phyloP scores from a whole-genome alignment of 2,797 vertebrate species.

The Sus cebifrons region DNA sequence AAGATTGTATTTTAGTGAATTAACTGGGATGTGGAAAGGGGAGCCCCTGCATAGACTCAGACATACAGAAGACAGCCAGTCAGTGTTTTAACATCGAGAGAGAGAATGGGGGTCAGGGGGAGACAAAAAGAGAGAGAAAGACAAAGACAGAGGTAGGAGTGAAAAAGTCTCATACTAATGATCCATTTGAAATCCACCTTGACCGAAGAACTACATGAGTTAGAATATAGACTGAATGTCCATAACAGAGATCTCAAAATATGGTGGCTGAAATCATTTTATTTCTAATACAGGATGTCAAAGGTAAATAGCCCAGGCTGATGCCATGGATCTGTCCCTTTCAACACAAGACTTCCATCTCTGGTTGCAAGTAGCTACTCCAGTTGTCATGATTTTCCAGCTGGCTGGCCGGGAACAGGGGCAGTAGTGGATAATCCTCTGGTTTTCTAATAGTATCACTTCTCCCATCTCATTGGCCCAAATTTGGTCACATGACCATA shows the following conservation, averaged over 20 bases:
- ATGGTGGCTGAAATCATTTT: neutral
- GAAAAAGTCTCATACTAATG: neutral
- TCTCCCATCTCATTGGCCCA: neutral
- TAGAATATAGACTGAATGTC: neutral
- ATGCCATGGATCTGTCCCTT: neutral
- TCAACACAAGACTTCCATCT: accelerated
- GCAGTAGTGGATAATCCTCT: neutral
- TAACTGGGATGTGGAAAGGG: neutral
- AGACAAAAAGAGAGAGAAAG: neutral
- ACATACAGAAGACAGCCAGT: neutral
- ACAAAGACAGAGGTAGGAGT: neutral
- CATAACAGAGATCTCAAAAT: neutral
- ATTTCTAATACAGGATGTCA: neutral
- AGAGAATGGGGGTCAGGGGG: neutral
- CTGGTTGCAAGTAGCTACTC: neutral
- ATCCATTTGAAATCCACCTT: neutral
- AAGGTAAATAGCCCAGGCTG: no score
- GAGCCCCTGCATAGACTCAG: neutral
- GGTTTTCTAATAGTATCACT: neutral
- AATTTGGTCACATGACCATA: neutral
- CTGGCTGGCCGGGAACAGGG: accelerated
- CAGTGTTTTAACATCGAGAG: no score
- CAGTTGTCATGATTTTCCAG: neutral
- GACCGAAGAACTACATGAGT: accelerated
- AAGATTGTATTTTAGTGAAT: no score